phyloP scores from a whole-genome alignment of 2,797 vertebrate genomes.

The Meda fulgida region DNA sequence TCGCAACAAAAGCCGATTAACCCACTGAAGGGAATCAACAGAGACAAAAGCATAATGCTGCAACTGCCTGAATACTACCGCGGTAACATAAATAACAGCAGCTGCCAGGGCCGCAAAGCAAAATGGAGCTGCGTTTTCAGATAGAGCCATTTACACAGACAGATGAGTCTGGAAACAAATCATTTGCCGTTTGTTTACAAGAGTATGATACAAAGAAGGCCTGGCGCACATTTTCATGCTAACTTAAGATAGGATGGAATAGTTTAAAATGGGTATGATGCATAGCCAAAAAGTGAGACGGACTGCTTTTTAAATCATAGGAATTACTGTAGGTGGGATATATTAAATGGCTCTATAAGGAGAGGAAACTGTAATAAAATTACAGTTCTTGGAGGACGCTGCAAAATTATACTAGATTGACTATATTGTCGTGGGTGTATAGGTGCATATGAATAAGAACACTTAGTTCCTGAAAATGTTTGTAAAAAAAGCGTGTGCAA shows the following conservation, averaged over 20 bases:
- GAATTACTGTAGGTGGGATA: conserved; percentile 30
- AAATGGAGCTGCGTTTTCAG: conserved; percentile 49
- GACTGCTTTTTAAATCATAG: neutral
- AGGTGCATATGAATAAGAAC: conserved; percentile 12
- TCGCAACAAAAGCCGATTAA: conserved; percentile 44
- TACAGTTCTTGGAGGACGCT: conserved; percentile 18
- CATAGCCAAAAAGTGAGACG: neutral
- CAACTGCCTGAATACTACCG: conserved; percentile 23
- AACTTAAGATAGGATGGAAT: conserved; percentile 18
- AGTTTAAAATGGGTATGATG: conserved; percentile 18
- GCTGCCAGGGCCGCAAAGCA: conserved; percentile 36
- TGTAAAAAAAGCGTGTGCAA: neutral
- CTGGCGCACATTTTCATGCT: conserved; percentile 4
- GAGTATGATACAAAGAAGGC: conserved; percentile 38
- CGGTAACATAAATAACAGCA: conserved; percentile 54
- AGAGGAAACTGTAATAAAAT: conserved; percentile 29
- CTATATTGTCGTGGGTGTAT: neutral
- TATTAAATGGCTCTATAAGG: neutral
- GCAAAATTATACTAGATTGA: conserved; percentile 5
- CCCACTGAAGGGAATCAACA: conserved; percentile 47
- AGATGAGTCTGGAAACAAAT: conserved; percentile 49
- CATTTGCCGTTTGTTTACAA: conserved; percentile 50
- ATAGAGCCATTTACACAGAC: conserved; percentile 55
- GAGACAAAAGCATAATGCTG: conserved; percentile 46
- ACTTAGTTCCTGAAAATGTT: neutral